phyloP scores from a whole-genome alignment of 2,797 vertebrate species.

The Salmo trutta region DNA sequence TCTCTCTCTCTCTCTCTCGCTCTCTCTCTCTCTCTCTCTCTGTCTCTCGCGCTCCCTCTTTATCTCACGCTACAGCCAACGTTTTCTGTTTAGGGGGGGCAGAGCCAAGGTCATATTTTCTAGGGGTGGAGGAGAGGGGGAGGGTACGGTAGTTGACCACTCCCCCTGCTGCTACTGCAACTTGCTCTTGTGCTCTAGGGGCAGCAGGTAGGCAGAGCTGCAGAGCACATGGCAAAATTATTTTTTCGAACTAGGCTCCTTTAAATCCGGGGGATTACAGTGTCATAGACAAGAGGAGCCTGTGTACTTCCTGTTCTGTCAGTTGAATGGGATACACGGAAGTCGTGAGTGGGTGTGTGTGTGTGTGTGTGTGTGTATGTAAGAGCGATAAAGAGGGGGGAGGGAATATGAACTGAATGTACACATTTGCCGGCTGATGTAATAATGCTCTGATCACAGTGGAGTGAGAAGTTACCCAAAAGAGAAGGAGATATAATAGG shows the following conservation, averaged over 20 bases:
- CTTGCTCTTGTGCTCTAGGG: not conserved
- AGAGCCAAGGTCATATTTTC: conserved; percentile 30
- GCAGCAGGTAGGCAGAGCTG: not conserved
- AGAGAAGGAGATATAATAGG: conserved; percentile 13
- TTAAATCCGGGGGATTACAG: conserved; percentile 17
- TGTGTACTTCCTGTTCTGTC: conserved; percentile 37
- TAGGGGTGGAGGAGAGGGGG: conserved; percentile 33
- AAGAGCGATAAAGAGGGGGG: conserved; percentile 4
- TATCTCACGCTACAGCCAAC: not conserved
- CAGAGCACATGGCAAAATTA: conserved; percentile 53
- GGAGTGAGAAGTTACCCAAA: conserved; percentile 30
- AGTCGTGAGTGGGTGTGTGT: conserved; percentile 21
- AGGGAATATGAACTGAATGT: conserved; percentile 1
- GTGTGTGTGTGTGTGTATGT: not conserved
- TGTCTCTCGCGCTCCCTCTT: not conserved
- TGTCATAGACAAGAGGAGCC: conserved; percentile 29
- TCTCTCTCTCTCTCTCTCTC: not conserved
- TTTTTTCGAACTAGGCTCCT: conserved; percentile 50
- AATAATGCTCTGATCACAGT: conserved; percentile 8
- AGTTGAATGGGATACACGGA: conserved; percentile 49
- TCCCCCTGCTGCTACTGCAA: conserved; percentile 24
- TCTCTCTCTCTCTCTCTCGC: not conserved
- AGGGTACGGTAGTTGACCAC: conserved; percentile 5
- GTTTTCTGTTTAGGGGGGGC: conserved; percentile 39
- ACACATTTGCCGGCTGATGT: conserved; percentile 9